Conservation (phyloP, 2,797 vertebrate species). For the Odontamblyopus rebecca region DNA sequence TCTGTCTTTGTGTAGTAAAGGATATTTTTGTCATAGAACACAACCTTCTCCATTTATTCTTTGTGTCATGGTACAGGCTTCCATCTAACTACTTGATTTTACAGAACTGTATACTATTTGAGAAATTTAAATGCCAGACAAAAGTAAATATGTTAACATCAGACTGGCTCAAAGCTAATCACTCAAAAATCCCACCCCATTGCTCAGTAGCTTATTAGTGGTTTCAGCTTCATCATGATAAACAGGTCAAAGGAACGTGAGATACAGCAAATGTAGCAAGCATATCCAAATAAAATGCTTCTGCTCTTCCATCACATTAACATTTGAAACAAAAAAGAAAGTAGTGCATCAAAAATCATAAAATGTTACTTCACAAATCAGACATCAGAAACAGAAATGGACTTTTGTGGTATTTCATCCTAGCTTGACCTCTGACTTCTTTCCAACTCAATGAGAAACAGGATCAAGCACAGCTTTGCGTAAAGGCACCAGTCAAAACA, state of each 20-base stretch:
- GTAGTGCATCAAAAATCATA: background rate
- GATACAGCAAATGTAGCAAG: background rate
- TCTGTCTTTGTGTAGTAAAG: background rate
- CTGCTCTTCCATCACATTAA: slow-evolving; percentile 7
- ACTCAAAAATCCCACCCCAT: background rate
- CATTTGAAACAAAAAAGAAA: slow-evolving; percentile 13
- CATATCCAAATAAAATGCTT: slow-evolving; percentile 10
- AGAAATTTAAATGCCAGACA: background rate
- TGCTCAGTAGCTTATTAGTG: background rate
- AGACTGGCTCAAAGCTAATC: background rate
- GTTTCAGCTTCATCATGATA: background rate
- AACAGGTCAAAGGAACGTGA: background rate
- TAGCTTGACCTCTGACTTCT: slow-evolving; percentile 21
- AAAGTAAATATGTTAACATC: background rate
- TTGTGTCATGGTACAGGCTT: background rate
- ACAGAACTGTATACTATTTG: background rate
- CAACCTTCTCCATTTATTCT: background rate
- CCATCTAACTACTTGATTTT: no score
- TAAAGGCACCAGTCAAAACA: slow-evolving; percentile 13
- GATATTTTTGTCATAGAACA: background rate
- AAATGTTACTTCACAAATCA: slow-evolving; percentile 4
- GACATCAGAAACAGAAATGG: slow-evolving; percentile 14
- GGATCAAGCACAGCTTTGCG: slow-evolving; percentile 22
- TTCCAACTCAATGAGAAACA: background rate
- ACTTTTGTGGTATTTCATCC: slow-evolving; percentile 10